Conservation (phyloP, 2,797 vertebrate species). For the Pterois miles region DNA sequence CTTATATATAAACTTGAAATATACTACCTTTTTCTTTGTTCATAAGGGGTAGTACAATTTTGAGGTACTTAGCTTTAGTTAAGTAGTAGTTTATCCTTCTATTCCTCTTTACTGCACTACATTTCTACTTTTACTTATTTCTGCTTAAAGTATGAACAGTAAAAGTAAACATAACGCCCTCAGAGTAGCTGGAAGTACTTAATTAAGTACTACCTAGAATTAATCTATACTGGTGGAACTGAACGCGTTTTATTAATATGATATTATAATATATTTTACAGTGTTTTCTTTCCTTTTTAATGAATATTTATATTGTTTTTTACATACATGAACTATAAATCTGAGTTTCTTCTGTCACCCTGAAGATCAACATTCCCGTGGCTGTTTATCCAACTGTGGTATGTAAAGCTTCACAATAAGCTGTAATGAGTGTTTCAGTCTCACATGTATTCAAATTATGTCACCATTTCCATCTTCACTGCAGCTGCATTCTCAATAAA, state of each 20-base stretch:
- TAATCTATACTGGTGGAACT: background rate
- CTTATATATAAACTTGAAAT: too few species aligned
- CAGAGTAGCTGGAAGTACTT: background rate
- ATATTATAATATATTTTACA: background rate
- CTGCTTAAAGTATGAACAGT: background rate
- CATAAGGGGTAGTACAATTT: too few species aligned
- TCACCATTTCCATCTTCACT: background rate
- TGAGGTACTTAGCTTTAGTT: background rate
- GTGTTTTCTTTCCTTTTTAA: background rate
- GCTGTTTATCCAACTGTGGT: constrained; percentile 31
- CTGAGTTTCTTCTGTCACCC: background rate
- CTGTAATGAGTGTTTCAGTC: background rate
- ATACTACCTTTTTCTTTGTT: too few species aligned
- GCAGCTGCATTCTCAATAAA: too few species aligned
- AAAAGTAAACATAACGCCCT: background rate
- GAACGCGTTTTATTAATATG: background rate
- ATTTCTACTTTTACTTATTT: background rate
- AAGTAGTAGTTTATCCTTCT: background rate
- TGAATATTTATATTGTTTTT: background rate
- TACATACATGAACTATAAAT: background rate
- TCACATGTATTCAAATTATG: constrained; percentile 3
- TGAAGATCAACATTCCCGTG: constrained; percentile 35
- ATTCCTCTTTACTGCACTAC: background rate
- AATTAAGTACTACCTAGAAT: background rate
- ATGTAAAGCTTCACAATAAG: constrained; percentile 33